These are phyloP conservation scores for Teleopsis dalmanni DNA, from an alignment of 1,140 invertebrate genomes.

Conservation along the genomic window DNA sequence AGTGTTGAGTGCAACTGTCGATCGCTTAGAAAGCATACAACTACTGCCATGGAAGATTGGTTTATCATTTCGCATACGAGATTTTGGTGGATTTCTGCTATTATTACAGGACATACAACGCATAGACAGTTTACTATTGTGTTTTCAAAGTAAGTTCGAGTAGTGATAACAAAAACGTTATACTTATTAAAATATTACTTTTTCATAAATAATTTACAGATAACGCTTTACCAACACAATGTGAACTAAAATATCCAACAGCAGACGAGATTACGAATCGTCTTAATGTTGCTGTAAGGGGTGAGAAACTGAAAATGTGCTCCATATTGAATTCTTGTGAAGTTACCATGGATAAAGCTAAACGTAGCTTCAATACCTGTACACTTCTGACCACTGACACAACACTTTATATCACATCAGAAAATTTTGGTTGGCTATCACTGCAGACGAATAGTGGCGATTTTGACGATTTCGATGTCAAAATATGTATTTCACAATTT, in stretches of 20 bases:
- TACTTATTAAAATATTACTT: background rate
- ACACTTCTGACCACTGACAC: conserved; percentile 36
- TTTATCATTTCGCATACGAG: conserved; percentile 22
- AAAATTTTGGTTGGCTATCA: conserved; percentile 46
- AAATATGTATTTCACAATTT: conserved; percentile 39
- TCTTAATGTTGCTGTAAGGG: conserved; percentile 24
- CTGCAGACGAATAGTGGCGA: conserved; percentile 8
- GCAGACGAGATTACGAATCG: conserved; percentile 27
- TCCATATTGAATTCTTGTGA: conserved; percentile 45
- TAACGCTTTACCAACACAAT: conserved; percentile 41
- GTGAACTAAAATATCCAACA: conserved; percentile 44
- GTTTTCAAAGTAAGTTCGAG: conserved; percentile 23
- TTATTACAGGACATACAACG: conserved; percentile 32
- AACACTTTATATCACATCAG: conserved; percentile 36
- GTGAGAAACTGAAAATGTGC: conserved; percentile 42
- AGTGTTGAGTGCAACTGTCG: conserved; percentile 19
- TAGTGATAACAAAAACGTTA: background rate
- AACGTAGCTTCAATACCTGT: conserved; percentile 33
- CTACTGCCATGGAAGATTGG: conserved; percentile 39
- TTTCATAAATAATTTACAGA: conserved; percentile 26
- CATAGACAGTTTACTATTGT: conserved; percentile 31
- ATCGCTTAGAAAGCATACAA: conserved; percentile 25
- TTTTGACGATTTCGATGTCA: conserved; percentile 11
- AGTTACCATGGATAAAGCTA: conserved; percentile 30
- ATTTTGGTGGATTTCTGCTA: conserved; percentile 27